Evolutionary conservation across 2,113 vertebrate species (phyloP), one percentile per base, ranked within the genome.

Genomic region (Cyprinodon tularosa): DNA sequence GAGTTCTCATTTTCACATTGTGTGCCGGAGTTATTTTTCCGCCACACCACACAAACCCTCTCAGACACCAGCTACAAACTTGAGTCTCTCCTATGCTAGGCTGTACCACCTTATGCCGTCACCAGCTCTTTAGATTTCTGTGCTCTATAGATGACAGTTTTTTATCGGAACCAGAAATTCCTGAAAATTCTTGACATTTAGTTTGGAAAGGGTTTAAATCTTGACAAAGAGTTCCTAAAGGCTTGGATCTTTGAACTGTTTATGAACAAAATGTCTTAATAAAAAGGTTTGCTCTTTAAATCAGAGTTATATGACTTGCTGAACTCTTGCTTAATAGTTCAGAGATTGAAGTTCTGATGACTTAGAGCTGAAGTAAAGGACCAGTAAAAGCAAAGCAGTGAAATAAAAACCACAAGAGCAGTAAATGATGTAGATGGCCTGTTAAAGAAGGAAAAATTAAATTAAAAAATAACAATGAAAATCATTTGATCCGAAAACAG

Each of bases 1-100:
- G 60, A 69, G 68, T 7, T 75, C 83, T 86, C 60, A 29, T 53
- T 80, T 86, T 84, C 78, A 84, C 64, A 80, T 57, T 67, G 72
- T 66, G 76, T 72, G 77, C 68, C 71, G 62, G 71, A 88, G 50
- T 57, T 20, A 2, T 20, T 9, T 65, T 2, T 60, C 13, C 13
- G 2, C 50, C 6, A 36, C 13, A 63, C 73, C 45, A 74, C 29
- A 62, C 29, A 12, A 50, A 71, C 48, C 22, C 61, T 64, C 47
- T 77, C 38, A 38, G 15, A 71, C 48, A 53, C 17, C 1, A 53
- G 48, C 45, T 59, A 15, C 40, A 17, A 62, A 10, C 66, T 71
- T 37, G 60, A 72, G 66, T 57, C 45, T 73, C 68, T 48, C 29
- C 29, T 29, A 29, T 29, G 45, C 12, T 72, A 50, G 9, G 60